Evolutionary conservation across 2,113 vertebrate genomes (phyloP).

Genomic region (Paradoxurus hermaphroditus): DNA sequence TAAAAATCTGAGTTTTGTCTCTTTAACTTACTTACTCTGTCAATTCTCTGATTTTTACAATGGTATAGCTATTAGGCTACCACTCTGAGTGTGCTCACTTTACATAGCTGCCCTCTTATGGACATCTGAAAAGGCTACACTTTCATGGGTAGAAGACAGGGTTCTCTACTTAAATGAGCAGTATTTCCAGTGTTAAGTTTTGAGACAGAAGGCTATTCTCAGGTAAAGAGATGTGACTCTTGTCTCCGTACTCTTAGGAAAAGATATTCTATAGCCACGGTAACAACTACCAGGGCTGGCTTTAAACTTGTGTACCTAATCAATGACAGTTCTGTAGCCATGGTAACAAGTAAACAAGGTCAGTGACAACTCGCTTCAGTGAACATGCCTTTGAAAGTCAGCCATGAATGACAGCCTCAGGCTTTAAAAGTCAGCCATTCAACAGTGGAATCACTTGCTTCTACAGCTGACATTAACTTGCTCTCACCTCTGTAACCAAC

Average conservation of each 20-base stretch:
- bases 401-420: background rate
- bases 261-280: background rate
- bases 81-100: background rate
- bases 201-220: background rate
- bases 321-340: background rate
- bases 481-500: background rate
- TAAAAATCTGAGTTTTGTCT: constrained; percentile 22
- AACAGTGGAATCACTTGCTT: background rate
- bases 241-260: background rate
- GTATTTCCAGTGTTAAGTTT: background rate
- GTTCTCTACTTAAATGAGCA: background rate
- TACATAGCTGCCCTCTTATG: background rate
- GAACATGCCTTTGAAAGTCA: background rate
- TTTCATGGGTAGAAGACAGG: background rate
- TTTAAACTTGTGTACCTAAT: background rate
- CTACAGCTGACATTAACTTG: background rate
- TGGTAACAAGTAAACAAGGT: background rate
- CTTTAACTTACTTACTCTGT: background rate
- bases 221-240: background rate
- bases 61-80: background rate
- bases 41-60: background rate
- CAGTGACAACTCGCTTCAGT: background rate
- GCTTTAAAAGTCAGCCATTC: background rate
- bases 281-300: background rate
- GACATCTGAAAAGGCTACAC: background rate